Evolutionary conservation across 2,113 vertebrate species (phyloP).

Genomic region (Bombycilla garrulus): DNA sequence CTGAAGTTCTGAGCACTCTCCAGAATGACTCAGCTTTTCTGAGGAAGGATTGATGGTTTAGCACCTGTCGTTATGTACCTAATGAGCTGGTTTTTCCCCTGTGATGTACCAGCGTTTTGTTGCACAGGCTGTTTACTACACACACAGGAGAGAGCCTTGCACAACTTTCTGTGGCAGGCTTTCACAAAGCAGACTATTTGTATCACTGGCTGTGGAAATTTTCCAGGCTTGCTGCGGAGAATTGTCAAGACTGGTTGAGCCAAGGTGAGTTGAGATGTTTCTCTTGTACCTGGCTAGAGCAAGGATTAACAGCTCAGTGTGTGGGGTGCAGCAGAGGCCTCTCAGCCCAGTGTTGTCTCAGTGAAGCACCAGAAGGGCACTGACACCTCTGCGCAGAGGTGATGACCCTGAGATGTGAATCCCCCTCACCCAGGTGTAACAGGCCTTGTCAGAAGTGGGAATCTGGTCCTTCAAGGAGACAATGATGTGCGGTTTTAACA

Average conservation of each 20-base stretch:
- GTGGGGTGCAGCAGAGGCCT: background rate
- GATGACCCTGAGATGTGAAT: background rate
- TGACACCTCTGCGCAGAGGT: background rate
- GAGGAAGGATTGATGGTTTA: background rate
- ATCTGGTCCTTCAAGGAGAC: background rate
- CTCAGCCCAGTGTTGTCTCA: background rate
- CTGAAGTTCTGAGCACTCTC: background rate
- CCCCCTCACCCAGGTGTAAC: background rate
- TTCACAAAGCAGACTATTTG: background rate
- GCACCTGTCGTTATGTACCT: background rate
- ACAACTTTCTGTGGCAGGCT: background rate
- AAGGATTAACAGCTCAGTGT: background rate
- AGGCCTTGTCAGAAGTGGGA: background rate
- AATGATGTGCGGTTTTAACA: background rate
- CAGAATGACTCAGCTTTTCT: background rate
- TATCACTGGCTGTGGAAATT: background rate
- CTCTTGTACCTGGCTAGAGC: background rate
- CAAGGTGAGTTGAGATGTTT: fast-evolving
- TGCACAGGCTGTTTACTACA: background rate
- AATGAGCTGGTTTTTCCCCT: background rate
- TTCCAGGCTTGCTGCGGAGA: background rate
- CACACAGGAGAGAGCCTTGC: background rate
- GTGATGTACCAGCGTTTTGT: background rate
- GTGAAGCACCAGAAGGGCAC: background rate
- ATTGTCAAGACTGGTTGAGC: background rate